Evolutionary conservation across 2,113 vertebrate species (phyloP).

Genomic region (Epinephelus cyanopodus): DNA sequence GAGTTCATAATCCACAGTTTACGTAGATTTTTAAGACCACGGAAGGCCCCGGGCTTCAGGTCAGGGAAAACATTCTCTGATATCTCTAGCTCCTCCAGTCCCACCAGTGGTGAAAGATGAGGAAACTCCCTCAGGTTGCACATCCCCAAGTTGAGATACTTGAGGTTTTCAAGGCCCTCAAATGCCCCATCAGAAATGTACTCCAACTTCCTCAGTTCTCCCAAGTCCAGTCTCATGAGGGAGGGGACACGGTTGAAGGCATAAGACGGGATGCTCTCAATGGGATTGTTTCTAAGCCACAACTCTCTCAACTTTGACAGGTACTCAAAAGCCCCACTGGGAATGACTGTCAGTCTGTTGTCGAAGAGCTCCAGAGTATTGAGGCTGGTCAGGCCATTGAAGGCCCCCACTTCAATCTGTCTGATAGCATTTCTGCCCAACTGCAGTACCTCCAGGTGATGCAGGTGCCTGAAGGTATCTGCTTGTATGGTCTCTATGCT

Average conservation of each 20-base stretch:
- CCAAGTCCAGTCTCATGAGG: constrained; percentile 96
- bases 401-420: constrained; percentile 98
- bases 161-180: constrained; percentile 96
- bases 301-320: constrained; percentile 97
- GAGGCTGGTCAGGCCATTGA: constrained; percentile 97
- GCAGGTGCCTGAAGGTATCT: constrained; percentile 95
- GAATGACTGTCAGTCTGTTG: constrained; percentile 97
- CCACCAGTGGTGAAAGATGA: constrained; percentile 91
- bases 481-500: constrained; percentile 97
- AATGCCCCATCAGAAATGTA: constrained; percentile 98
- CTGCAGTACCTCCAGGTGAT: constrained; percentile 97
- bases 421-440: constrained; percentile 96
- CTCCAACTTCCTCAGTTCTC: constrained; percentile 95
- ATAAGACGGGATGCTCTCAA: constrained; percentile 98
- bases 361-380: constrained; percentile 98
- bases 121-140: constrained; percentile 97
- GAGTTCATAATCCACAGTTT: constrained; percentile 99
- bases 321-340: constrained; percentile 98
- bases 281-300: constrained; percentile 98
- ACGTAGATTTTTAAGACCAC: constrained; percentile 92
- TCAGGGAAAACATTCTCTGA: constrained; percentile 96
- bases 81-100: constrained; percentile 97
- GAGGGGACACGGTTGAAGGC: constrained; percentile 99
- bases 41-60: constrained; percentile 93
- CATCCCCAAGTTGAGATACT: constrained; percentile 98